Percentiles rank a stretch among this genome's conserved stretches.
Evolutionary conservation across 2,797 vertebrate genomes (phyloP).

Genomic region (Sebastolobus altivelis): DNA sequence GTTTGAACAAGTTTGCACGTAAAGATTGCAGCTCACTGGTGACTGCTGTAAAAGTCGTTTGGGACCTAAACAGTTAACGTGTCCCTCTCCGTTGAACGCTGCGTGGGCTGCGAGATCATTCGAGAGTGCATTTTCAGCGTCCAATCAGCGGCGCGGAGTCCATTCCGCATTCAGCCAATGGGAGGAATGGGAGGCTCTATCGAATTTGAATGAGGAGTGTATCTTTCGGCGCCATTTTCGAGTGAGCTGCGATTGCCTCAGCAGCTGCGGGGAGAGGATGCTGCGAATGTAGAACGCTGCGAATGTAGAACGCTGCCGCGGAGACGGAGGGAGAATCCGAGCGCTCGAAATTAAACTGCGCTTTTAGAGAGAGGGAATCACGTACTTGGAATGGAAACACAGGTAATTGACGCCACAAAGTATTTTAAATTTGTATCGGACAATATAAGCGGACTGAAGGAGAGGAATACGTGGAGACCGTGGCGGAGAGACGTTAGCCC

Average conservation of each 20-base stretch:
- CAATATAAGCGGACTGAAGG: constrained; percentile 8
- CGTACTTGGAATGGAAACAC: constrained; percentile 43
- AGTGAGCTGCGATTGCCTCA: constrained; percentile 90
- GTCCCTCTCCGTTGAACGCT: constrained; percentile 61
- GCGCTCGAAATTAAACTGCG: constrained; percentile 66
- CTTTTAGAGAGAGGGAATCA: constrained; percentile 35
- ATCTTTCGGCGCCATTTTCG: constrained; percentile 99
- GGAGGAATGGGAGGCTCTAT: constrained; percentile 90
- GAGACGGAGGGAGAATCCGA: constrained; percentile 47
- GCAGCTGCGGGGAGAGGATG: constrained; percentile 84
- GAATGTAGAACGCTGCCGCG: constrained; percentile 50
- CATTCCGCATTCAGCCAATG: constrained; percentile 86
- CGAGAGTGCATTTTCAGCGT: constrained; percentile 84
- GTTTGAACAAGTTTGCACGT: constrained; percentile 45
- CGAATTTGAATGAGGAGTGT: constrained; percentile 98
- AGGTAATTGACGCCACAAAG: constrained; percentile 59
- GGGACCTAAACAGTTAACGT: constrained; percentile 67
- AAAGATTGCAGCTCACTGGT: constrained; percentile 3
- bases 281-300: constrained; percentile 59
- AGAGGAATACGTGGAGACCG: constrained; percentile 53
- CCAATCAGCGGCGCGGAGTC: constrained; percentile 82
- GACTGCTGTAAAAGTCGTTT: constrained; percentile 8
- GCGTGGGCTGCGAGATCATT: constrained; percentile 85
- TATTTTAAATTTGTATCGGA: constrained; percentile 44
- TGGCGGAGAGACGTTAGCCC: constrained; percentile 78